These are phyloP conservation scores for Synergus umbraculus DNA, from an alignment of 2,888 invertebrate genomes.

Conservation along the genomic window DNA sequence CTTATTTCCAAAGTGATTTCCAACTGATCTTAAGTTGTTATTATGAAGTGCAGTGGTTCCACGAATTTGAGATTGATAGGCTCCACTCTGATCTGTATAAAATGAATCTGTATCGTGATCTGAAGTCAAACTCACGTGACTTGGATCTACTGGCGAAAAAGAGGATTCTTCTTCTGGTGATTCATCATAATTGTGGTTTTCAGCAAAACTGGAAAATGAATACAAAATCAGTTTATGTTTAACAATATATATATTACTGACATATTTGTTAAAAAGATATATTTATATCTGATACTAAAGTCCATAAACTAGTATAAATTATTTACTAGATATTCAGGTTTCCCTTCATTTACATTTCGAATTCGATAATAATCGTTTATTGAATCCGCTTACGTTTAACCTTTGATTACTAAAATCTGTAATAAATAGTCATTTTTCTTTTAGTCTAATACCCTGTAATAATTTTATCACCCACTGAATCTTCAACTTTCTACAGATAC, in stretches of 20 bases:
- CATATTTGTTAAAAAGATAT: not conserved
- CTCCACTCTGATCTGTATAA: slow-evolving; percentile 8
- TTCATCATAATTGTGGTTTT: slow-evolving; percentile 2
- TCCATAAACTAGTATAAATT: not conserved
- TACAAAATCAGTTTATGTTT: not conserved
- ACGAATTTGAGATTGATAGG: not conserved
- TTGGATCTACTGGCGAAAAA: slow-evolving; percentile 26
- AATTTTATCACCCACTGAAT: slow-evolving; percentile 21
- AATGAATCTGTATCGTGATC: slow-evolving; percentile 2
- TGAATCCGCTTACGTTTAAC: not conserved
- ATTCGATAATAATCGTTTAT: not conserved
- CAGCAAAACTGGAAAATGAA: not conserved
- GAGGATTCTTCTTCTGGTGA: not conserved
- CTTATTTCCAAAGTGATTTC: not conserved
- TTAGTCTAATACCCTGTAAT: not conserved
- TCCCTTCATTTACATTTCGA: not conserved
- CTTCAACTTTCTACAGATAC: slow-evolving; percentile 22
- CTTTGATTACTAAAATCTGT: not conserved
- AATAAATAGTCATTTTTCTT: not conserved
- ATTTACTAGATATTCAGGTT: not conserved
- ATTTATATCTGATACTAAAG: not conserved
- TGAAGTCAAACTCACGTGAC: slow-evolving; percentile 17
- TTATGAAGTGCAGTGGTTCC: not conserved
- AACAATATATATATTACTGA: not conserved
- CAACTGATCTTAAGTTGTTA: slow-evolving; percentile 2